These are phyloP conservation scores for Philopedon plagiatum DNA, from an alignment of 2,888 invertebrate genomes.

Conservation along the genomic window DNA sequence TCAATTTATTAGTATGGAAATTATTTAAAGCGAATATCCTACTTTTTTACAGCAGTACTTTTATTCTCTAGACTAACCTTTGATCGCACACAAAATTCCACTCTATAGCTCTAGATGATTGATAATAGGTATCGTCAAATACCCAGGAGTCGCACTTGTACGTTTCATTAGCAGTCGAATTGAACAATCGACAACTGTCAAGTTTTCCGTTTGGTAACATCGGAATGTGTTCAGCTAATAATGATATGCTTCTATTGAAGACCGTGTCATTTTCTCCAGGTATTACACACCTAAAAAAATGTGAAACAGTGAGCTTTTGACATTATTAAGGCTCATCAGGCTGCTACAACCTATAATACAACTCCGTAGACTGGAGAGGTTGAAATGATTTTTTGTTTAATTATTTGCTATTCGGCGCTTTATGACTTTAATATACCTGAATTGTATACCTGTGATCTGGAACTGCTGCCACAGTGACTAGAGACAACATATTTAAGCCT, in stretches of 20 bases:
- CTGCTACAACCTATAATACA: no score
- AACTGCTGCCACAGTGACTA: slow-evolving; percentile 85
- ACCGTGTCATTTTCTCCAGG: slow-evolving; percentile 70
- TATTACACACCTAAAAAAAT: slow-evolving; percentile 72
- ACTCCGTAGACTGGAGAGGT: no score
- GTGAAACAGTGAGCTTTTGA: no score
- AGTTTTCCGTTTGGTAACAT: slow-evolving; percentile 70
- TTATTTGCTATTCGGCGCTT: no score
- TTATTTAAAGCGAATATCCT: neutral
- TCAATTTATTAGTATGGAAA: neutral
- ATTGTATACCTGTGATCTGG: slow-evolving; percentile 76
- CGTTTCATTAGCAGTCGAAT: slow-evolving; percentile 62
- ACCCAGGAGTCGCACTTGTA: slow-evolving; percentile 74
- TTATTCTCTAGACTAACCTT: no score
- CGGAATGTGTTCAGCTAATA: slow-evolving; percentile 74
- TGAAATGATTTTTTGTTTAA: no score
- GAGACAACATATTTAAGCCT: slow-evolving; percentile 86
- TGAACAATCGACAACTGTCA: slow-evolving; percentile 76
- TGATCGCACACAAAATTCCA: slow-evolving; percentile 85
- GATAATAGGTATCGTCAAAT: slow-evolving; percentile 81
- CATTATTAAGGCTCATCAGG: neutral
- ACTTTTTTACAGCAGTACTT: no score
- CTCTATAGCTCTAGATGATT: slow-evolving; percentile 83
- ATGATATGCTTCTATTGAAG: slow-evolving; percentile 69
- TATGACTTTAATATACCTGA: slow-evolving; percentile 3